Conservation (phyloP, 1,140 invertebrate species). For the Chionoecetes opilio region DNA sequence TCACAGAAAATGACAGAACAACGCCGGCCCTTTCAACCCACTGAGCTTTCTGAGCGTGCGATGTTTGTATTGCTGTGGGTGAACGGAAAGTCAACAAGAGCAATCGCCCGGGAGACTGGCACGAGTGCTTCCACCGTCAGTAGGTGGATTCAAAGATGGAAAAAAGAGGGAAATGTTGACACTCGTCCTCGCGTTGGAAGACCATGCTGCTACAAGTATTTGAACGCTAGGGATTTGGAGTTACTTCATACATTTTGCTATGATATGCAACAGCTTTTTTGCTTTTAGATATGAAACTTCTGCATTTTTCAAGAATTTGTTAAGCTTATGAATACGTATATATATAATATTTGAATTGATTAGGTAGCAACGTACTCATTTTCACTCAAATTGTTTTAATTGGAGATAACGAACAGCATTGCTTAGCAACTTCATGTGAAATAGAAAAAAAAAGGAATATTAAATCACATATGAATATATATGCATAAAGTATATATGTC, state of each 20-base stretch:
- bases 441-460: too few species aligned
- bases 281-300: too few species aligned
- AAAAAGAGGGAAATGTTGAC: conserved; percentile 32
- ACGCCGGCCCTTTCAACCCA: conserved; percentile 9
- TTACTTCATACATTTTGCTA: not conserved
- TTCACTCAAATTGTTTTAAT: too few species aligned
- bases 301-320: too few species aligned
- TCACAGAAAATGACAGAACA: not conserved
- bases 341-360: too few species aligned
- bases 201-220: conserved; percentile 20
- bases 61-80: conserved; percentile 49
- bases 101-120: conserved; percentile 45
- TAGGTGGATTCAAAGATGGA: conserved; percentile 60
- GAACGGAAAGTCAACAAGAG: not conserved
- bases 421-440: too few species aligned
- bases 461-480: too few species aligned
- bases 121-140: conserved; percentile 40
- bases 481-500: too few species aligned
- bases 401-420: too few species aligned
- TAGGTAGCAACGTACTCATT: too few species aligned
- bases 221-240: not conserved
- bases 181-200: conserved; percentile 45
- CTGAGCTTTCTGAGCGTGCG: not conserved
- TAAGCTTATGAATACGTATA: too few species aligned
- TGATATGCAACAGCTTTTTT: not conserved